phyloP scores from a whole-genome alignment of 2,888 invertebrate genomes.

The Merodon equestris region DNA sequence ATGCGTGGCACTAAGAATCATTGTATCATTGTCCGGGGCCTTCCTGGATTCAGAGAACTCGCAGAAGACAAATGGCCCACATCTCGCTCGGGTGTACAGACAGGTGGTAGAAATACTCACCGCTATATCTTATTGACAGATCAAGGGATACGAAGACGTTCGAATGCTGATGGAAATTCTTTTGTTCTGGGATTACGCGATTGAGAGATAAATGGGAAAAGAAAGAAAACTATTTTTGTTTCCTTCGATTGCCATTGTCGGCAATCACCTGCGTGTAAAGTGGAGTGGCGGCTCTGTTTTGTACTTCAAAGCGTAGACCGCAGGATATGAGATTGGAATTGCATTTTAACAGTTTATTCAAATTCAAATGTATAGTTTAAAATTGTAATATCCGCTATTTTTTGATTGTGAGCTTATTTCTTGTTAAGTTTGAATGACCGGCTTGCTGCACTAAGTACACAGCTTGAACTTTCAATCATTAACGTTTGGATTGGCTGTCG shows the following conservation, averaged over 20 bases:
- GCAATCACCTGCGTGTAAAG: neutral
- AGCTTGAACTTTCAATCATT: too few species aligned
- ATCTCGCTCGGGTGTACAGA: neutral
- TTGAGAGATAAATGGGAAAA: conserved; percentile 2
- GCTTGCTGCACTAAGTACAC: too few species aligned
- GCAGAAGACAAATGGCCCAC: conserved; percentile 33
- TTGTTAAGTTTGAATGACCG: too few species aligned
- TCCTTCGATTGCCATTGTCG: neutral
- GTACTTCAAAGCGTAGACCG: too few species aligned
- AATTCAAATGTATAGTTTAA: too few species aligned
- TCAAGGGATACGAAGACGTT: conserved; percentile 5
- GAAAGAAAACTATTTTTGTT: neutral
- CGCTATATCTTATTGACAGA: conserved; percentile 12
- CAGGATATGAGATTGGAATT: too few species aligned
- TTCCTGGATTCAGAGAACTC: neutral
- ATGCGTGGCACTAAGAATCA: conserved; percentile 24
- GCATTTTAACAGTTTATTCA: too few species aligned
- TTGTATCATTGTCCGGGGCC: neutral
- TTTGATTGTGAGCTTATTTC: too few species aligned
- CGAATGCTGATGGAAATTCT: neutral
- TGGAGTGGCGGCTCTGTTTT: too few species aligned
- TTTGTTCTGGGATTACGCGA: neutral
- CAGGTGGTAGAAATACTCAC: neutral
- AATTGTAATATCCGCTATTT: too few species aligned
- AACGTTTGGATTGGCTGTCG: too few species aligned